A percentile compares a stretch with the other conserved stretches of the same genome.
phyloP scores from a whole-genome alignment of 1,140 invertebrate genomes.

The Ips nitidus region DNA sequence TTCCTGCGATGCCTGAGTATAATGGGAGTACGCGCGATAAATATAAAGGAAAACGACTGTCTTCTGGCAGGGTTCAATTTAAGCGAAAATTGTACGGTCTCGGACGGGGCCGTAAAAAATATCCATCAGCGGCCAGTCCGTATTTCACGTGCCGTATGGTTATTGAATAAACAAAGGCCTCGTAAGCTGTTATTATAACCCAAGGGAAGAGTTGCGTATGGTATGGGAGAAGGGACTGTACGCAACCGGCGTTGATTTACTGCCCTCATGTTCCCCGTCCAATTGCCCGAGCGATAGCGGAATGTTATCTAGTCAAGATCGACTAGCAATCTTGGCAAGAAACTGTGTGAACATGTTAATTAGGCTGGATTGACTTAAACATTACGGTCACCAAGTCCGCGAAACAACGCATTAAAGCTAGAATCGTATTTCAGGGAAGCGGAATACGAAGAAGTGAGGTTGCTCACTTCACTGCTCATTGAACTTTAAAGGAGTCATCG shows the following conservation, averaged over 20 bases:
- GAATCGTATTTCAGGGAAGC: too few relatives aligned
- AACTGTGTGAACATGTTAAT: too few relatives aligned
- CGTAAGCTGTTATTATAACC: slow-evolving; percentile 5
- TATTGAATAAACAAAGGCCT: slow-evolving; percentile 22
- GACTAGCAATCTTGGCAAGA: too few relatives aligned
- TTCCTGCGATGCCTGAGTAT: slow-evolving; percentile 16
- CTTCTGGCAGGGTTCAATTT: slow-evolving; percentile 34
- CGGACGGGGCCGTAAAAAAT: slow-evolving; percentile 29
- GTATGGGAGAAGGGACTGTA: neutral
- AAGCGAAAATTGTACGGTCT: slow-evolving; percentile 34
- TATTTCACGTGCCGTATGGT: slow-evolving; percentile 31
- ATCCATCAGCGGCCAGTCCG: slow-evolving; percentile 28
- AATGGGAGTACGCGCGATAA: slow-evolving; percentile 15
- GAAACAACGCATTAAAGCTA: too few relatives aligned
- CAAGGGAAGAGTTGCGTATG: neutral
- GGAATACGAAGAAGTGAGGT: too few relatives aligned
- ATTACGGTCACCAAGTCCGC: too few relatives aligned
- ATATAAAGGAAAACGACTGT: slow-evolving; percentile 21
- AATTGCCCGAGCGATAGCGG: neutral
- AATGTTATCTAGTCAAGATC: too few relatives aligned
- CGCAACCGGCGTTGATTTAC: neutral
- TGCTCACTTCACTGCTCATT: too few relatives aligned
- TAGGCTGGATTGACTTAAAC: too few relatives aligned
- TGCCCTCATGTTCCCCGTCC: neutral
- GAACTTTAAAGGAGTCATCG: too few relatives aligned